Base-by-base conservation (phyloP, 53 echinoderm and acorn worm species). In the Patiria pectinifera region DNA sequence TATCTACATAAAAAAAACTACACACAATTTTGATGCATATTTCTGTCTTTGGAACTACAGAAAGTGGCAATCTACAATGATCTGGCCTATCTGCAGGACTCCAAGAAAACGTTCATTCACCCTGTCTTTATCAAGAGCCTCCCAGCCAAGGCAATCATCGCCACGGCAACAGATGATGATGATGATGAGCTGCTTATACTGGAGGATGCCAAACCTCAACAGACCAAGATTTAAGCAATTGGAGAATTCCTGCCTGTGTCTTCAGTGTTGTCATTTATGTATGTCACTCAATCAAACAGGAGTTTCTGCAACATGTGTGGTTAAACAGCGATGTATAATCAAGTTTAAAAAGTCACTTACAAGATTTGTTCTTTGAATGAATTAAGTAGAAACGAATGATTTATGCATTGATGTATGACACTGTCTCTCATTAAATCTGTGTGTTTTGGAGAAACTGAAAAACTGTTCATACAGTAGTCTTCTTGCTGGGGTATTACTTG, bases 1-100 rank as follows among this genome's bases (percentile, higher is more conserved):
- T 69, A 21, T 15, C 0, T 69, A 4, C 15, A 69, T 21, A 21
- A 23, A 74, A 74, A 74, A 8, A 2, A 2, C 18, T 9, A n/a
- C 2, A 62, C 15, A 23, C 8, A 18, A 45, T 62, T n/a, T 83
- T n/a, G 6, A 23, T 60, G 2, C 23, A n/a, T 69, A n/a, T 62
- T 48, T 44, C 69, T 82, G 88, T 77, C 58, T 58, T 11, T 69
- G 45, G 19, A 75, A 78, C 48, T 71, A 75, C 91, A 97, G 96
- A 95, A 96, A 86, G 93, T 97, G 92, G 95, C 95, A 71, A 96
- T 99, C 89, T 95, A 99, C 75, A 96, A 95, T 59, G 97, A 99
- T 87, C 91, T 96, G 35, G 95, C 94, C 70, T 96, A 97, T 86
- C 91, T 96, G 71, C 94, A 96, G 80, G 85, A 96, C 76, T 70